These are phyloP conservation scores for Cairina moschata DNA, from an alignment of 2,113 vertebrate species.

Conservation along the genomic window DNA sequence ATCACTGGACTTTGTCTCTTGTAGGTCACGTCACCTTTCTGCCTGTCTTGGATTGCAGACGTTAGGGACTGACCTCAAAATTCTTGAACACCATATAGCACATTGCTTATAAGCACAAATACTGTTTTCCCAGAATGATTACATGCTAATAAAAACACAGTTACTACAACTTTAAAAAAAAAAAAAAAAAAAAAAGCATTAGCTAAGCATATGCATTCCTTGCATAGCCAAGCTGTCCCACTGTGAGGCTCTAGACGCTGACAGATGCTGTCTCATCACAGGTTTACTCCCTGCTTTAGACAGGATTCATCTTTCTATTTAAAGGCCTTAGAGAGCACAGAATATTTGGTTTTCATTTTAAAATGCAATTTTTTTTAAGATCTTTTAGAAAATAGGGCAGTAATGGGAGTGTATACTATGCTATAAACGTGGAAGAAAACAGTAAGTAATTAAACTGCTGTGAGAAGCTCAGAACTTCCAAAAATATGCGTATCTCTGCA, in stretches of 20 bases:
- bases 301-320: slow-evolving; percentile 33
- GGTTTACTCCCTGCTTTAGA: background rate
- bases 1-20: too few relatives aligned
- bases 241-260: slow-evolving; percentile 2
- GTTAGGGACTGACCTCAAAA: background rate
- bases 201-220: background rate
- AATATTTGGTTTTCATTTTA: background rate
- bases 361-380: background rate
- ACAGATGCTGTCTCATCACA: slow-evolving; percentile 39
- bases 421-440: background rate
- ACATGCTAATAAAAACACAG: background rate
- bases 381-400: background rate
- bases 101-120: accelerated
- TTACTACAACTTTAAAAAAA: background rate
- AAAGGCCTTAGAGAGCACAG: background rate
- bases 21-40: background rate
- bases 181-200: background rate
- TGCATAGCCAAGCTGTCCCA: background rate
- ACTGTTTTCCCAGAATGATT: background rate
- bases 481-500: accelerated
- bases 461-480: background rate
- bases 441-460: background rate
- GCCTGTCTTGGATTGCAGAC: background rate
- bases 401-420: background rate
- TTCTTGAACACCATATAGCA: accelerated